Evolutionary conservation across 2,888 invertebrate species (phyloP).

Genomic region (Agelastica alni): DNA sequence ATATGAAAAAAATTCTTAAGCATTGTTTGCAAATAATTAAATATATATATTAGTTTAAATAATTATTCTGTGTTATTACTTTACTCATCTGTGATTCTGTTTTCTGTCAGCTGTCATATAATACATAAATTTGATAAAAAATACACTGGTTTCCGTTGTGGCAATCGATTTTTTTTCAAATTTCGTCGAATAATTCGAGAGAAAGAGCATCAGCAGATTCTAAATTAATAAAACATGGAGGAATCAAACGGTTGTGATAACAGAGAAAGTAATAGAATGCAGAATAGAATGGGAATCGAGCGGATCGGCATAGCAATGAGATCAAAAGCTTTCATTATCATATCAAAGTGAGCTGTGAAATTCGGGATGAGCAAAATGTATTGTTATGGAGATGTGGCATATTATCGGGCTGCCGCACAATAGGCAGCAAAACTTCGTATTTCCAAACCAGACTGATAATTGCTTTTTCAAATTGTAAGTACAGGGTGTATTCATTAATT

Average conservation of each 20-base stretch:
- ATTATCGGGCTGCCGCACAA: conserved; percentile 42
- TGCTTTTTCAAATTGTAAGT: conserved; percentile 1
- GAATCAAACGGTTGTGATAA: conserved; percentile 20
- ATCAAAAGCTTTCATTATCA: conserved; percentile 49
- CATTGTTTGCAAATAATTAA: too few relatives aligned
- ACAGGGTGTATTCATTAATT: not conserved
- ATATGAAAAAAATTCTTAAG: too few relatives aligned
- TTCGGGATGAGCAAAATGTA: conserved; percentile 41
- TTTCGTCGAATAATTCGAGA: not conserved
- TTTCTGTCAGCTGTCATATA: too few relatives aligned
- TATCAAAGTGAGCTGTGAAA: conserved; percentile 50
- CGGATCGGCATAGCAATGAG: conserved; percentile 15
- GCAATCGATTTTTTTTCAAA: not conserved
- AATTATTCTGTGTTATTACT: too few relatives aligned
- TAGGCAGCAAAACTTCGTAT: not conserved
- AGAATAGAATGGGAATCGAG: conserved; percentile 8
- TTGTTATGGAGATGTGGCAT: conserved; percentile 51
- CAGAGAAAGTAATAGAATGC: conserved; percentile 12
- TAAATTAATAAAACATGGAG: conserved; percentile 13
- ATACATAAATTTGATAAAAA: too few relatives aligned
- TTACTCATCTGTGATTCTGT: too few relatives aligned
- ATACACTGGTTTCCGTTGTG: too few relatives aligned
- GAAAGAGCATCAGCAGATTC: conserved; percentile 13
- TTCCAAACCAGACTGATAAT: conserved; percentile 1
- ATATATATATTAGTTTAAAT: too few relatives aligned